A percentile compares a stretch with the other conserved stretches of the same genome.
phyloP scores from a whole-genome alignment of 2,797 vertebrate species.

The Argyrosomus regius region DNA sequence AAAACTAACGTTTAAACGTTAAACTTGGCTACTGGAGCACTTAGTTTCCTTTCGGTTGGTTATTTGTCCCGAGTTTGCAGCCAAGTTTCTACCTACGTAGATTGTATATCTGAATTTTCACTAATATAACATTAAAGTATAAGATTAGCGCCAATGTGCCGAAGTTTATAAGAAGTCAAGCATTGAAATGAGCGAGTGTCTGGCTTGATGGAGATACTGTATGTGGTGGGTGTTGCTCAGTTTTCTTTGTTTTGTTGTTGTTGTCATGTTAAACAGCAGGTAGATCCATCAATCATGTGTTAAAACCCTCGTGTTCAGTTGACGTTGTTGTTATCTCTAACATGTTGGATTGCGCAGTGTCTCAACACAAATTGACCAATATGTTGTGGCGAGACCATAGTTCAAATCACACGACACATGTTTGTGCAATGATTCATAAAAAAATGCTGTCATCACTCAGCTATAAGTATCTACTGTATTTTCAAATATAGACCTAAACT shows the following conservation, averaged over 20 bases:
- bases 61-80: neutral
- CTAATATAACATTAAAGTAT: neutral
- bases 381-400: neutral
- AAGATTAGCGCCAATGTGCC: neutral
- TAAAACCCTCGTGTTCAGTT: neutral
- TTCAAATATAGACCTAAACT: neutral
- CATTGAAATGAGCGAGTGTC: neutral
- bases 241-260: neutral
- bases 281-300: neutral
- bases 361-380: neutral
- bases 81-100: neutral
- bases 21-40: neutral
- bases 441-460: neutral
- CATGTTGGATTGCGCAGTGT: neutral
- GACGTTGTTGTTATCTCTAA: neutral
- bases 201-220: neutral
- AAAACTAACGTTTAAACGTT: neutral
- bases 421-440: neutral
- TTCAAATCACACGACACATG: neutral
- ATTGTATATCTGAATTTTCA: no score
- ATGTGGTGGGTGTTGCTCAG: neutral
- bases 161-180: neutral
- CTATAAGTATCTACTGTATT: neutral
- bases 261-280: neutral
- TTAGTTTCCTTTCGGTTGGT: fast-evolving